These are phyloP conservation scores for Crotalus horridus DNA, from an alignment of 2,113 vertebrate species.

Conservation along the genomic window DNA sequence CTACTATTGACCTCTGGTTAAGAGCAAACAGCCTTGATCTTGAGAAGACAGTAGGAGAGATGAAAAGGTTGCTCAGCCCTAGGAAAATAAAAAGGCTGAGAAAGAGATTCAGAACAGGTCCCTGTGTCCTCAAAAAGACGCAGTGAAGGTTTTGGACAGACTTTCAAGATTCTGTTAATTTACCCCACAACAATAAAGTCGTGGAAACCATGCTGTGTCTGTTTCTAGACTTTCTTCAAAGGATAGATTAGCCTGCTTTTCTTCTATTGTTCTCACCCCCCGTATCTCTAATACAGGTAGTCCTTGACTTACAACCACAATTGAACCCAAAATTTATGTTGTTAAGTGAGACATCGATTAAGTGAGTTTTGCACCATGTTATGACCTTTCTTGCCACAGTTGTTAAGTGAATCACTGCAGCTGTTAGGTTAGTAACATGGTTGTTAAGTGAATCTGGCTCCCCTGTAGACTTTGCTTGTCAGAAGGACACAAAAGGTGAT, in stretches of 20 bases:
- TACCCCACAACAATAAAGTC: neutral
- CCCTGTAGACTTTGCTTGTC: neutral
- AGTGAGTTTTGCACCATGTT: neutral
- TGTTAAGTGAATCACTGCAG: neutral
- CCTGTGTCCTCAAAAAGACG: neutral
- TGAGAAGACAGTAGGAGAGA: neutral
- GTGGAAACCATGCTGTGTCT: neutral
- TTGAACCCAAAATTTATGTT: neutral
- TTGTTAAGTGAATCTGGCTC: neutral
- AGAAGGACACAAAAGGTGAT: neutral
- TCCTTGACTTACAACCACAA: neutral
- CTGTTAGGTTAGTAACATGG: neutral
- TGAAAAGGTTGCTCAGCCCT: neutral
- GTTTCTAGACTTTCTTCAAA: neutral
- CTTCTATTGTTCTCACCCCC: neutral
- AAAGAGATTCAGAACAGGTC: neutral
- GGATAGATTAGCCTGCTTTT: neutral
- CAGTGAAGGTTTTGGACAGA: neutral
- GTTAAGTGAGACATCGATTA: neutral
- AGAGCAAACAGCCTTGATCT: neutral
- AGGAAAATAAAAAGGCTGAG: neutral
- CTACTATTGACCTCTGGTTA: neutral
- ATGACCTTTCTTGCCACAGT: too few species aligned
- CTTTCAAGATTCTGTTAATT: neutral
- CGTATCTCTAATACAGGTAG: neutral